Base-by-base conservation (phyloP, 2,797 vertebrate species). In the Nannoperca australis region DNA sequence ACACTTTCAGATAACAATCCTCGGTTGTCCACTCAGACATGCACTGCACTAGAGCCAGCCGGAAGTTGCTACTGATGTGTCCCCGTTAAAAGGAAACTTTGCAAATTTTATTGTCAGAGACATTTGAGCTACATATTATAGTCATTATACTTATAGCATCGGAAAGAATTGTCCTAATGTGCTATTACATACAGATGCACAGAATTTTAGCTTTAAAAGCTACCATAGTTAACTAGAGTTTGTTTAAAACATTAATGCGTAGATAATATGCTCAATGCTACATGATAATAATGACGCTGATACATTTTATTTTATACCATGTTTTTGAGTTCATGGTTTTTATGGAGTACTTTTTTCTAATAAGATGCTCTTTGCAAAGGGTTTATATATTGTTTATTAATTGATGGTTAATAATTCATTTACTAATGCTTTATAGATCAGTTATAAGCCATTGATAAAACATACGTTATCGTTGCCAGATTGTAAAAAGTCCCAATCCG, bases 1-100 rank as follows among this genome's bases (percentile, higher is more conserved):
- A 58, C 76, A 79, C 66, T 85, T 79, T 62, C n/a, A 83, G 76
- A 84, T 87, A 75, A 85, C 70, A 68, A 64, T 67, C 72, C 55
- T 44, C 47, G 45, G 42, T 64, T 76, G 67, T 87, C 67, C 32
- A 22, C 70, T 78, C 54, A 62, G 67, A 40, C 36, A 68, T 73
- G 36, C 3, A 27, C 54, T 54, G 63, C 40, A 64, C 10, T 17
- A 76, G 42, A 67, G 45, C 42, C 62, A 51, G 20, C 18, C 0
- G 30, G 36, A 51, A 17, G 42, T n/a, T 58, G 38, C 65, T 42
- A 34, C 55, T 60, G 40, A 79, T 65, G 24, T 78, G n/a, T 51
- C 15, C 53, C 10, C 32, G 7, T 72, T 20, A 60, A 34, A 45
- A 36, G 22, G 5, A 56, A 40, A 18, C 13, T 42, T 9, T 15